Base-by-base conservation (phyloP, 2,888 invertebrate genomes). In the Platycnemis pennipes region DNA sequence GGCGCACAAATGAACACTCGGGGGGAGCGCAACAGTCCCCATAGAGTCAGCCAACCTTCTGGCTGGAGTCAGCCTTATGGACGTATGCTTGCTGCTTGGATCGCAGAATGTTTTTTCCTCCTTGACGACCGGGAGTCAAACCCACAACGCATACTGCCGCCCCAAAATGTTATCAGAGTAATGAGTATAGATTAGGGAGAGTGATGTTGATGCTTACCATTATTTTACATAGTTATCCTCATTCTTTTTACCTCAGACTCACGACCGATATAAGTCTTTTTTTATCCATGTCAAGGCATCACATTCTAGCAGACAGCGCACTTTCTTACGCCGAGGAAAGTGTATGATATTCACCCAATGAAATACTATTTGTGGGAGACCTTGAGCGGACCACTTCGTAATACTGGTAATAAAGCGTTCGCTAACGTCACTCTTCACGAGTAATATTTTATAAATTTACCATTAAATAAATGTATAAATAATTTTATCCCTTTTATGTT, bases 341-440 rank as follows among this genome's bases (percentile, higher is more conserved):
- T 46, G 87, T 19, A 87, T 46, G n/a, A 42, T 46, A 46, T 87
- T 44, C 45, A n/a, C 45, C 87, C 87, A 46, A 45, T 87, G 37
- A 77, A 77, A 87, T 44, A 87, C 45, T 37, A 45, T 87, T 87
- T 26, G 46, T 46, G 42, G n/a, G 44, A 87, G 87, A 87, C 87
- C 87, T 87, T 87, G 87, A 46, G 26, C 37, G n/a, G 16, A 42
- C 46, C 16, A 46, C 87, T 45, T 44, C 46, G 13, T 13, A 87
- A 46, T 45, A 26, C 26, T 44, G n/a, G 13, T 13, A 87, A 46
- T 45, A 26, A n/a, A 45, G 87, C 87, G n/a, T 44, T 4, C 26
- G n/a, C 44, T 26, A n/a, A 87, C 87, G 87, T 87, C 87, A 87
- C 87, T 45, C n/a, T 3, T 22, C 87, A 87, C 26, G 8, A 87